Percentiles rank a stretch among this genome's conserved stretches.
These are phyloP conservation scores for Chrysopa pallens DNA, from an alignment of 1,140 invertebrate species.

Conservation along the genomic window DNA sequence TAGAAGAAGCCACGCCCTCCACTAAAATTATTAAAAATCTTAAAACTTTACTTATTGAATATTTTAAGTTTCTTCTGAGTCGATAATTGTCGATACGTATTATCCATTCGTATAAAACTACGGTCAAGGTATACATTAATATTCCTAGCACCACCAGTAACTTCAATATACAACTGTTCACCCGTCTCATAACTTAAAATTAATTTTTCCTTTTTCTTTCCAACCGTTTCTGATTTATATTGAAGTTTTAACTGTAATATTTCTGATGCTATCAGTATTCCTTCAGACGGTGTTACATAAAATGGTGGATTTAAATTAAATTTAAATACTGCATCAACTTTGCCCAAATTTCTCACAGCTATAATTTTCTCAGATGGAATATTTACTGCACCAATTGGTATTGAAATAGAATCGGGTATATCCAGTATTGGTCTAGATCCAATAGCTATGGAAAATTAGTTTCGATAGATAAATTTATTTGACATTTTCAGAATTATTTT, in stretches of 20 bases:
- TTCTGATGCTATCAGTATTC: conserved; percentile 17
- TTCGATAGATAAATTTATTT: too few species aligned
- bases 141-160: conserved; percentile 16
- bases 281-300: conserved; percentile 19
- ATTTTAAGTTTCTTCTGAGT: too few species aligned
- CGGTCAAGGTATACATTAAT: conserved; percentile 16
- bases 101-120: conserved; percentile 17
- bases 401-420: conserved; percentile 25
- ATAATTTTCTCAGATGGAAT: conserved; percentile 18
- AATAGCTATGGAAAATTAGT: conserved; percentile 18
- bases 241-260: conserved; percentile 15
- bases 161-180: conserved; percentile 16
- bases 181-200: conserved; percentile 23
- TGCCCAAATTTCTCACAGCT: conserved; percentile 23
- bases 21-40: too few species aligned
- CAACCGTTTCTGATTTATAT: conserved; percentile 14
- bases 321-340: conserved; percentile 16
- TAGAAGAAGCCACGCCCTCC: too few species aligned
- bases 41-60: too few species aligned
- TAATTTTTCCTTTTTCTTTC: conserved; percentile 14
- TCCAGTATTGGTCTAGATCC: conserved; percentile 24
- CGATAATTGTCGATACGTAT: conserved; percentile 23
- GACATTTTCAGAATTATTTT: too few species aligned
- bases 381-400: conserved; percentile 23
- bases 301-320: conserved; percentile 17